phyloP scores from a whole-genome alignment of 1,140 invertebrate genomes.

The Lordiphosa stackelbergi region DNA sequence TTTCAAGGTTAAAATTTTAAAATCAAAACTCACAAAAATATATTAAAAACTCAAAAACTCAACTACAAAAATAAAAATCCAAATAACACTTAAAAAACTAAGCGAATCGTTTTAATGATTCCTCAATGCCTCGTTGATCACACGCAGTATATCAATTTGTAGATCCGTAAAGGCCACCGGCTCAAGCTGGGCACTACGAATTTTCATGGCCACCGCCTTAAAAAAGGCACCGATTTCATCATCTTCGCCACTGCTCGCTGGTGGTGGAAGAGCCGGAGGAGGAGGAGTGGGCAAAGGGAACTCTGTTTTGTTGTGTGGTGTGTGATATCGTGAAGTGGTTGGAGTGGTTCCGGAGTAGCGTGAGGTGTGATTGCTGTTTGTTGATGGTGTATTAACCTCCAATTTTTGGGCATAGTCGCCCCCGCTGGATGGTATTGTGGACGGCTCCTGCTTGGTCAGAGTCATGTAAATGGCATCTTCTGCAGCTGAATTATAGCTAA shows the following conservation, averaged over 20 bases:
- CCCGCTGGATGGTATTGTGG: conserved; percentile 28
- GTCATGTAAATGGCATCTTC: conserved; percentile 57
- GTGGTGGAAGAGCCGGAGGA: conserved; percentile 23
- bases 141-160: conserved; percentile 69
- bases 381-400: conserved; percentile 43
- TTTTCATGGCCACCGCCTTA: conserved; percentile 73
- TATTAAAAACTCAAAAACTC: conserved; percentile 18
- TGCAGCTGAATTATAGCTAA: conserved; percentile 44
- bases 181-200: conserved; percentile 65
- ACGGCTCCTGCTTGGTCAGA: conserved; percentile 46
- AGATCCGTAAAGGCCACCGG: conserved; percentile 71
- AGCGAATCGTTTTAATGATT: conserved; percentile 51
- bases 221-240: conserved; percentile 75
- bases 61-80: conserved; percentile 33
- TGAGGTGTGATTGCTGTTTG: conserved; percentile 27
- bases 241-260: conserved; percentile 36
- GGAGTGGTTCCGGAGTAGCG: conserved; percentile 30
- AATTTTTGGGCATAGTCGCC: conserved; percentile 43
- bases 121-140: conserved; percentile 65
- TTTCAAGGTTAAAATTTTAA: conserved; percentile 5
- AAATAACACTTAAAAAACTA: conserved; percentile 61
- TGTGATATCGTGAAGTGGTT: conserved; percentile 36
- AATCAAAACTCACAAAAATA: conserved; percentile 19
- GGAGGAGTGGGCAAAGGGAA: conserved; percentile 16
- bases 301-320: conserved; percentile 20